These are phyloP conservation scores for Rhyacophila evoluta DNA, from an alignment of 2,888 invertebrate species.

Conservation along the genomic window DNA sequence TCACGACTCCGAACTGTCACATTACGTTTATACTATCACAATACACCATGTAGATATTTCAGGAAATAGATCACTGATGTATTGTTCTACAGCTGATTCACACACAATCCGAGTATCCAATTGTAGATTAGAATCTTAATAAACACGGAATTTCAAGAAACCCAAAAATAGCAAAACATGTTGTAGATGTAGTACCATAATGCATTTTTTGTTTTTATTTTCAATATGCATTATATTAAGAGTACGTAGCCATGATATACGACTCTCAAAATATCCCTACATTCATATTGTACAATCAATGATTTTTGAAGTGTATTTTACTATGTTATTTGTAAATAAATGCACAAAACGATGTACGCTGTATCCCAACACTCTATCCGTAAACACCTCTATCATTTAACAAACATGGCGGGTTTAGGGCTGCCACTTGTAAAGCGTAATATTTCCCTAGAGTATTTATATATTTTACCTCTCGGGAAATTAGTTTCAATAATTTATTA, in stretches of 20 bases:
- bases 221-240: not conserved
- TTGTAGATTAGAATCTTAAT: not conserved
- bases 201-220: conserved; percentile 48
- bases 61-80: not conserved
- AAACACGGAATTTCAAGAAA: not conserved
- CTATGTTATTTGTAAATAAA: conserved; percentile 16
- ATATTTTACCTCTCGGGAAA: too few relatives aligned
- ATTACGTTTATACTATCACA: conserved; percentile 31
- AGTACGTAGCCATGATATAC: not conserved
- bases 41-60: not conserved
- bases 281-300: not conserved
- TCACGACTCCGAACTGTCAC: conserved; percentile 42
- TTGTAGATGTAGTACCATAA: conserved; percentile 44
- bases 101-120: not conserved
- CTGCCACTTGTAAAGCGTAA: conserved; percentile 20
- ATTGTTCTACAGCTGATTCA: not conserved
- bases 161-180: conserved; percentile 52
- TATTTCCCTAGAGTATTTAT: not conserved
- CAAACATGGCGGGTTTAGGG: conserved; percentile 44
- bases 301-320: not conserved
- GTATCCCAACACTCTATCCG: conserved; percentile 32
- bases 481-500: too few relatives aligned
- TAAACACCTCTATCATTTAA: conserved; percentile 44
- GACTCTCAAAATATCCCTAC: not conserved
- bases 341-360: not conserved